Evolutionary conservation across 1,140 invertebrate species (phyloP).

Genomic region (Magallana angulata): DNA sequence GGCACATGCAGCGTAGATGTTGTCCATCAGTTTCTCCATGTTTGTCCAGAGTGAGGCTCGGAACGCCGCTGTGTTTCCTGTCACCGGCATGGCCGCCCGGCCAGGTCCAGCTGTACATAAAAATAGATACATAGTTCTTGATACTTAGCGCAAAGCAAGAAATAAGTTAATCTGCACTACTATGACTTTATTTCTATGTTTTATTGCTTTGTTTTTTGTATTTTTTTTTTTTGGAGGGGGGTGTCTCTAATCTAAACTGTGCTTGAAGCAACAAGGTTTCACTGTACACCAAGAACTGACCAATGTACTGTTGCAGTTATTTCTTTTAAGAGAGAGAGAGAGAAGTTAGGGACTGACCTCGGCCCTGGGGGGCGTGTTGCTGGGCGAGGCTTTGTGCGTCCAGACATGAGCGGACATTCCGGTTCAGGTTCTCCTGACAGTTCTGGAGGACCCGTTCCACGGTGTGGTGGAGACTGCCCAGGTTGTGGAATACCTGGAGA

Average conservation of each 20-base stretch:
- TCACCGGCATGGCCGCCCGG: conserved; percentile 84
- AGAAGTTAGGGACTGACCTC: conserved; percentile 12
- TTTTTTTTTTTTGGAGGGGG: too few relatives aligned
- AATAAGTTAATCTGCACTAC: too few relatives aligned
- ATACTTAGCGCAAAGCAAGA: too few relatives aligned
- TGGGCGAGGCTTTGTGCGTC: conserved; percentile 80
- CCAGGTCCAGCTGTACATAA: conserved; percentile 82
- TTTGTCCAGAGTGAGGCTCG: conserved; percentile 88
- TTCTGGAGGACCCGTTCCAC: conserved; percentile 82
- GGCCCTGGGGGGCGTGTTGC: conserved; percentile 48
- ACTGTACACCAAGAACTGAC: too few relatives aligned
- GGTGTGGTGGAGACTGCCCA: conserved; percentile 83
- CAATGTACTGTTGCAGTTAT: too few relatives aligned
- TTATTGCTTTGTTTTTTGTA: too few relatives aligned
- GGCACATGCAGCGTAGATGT: conserved; percentile 85
- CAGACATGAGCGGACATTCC: conserved; percentile 83
- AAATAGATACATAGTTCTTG: neutral
- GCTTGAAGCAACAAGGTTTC: too few relatives aligned
- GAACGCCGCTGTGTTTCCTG: conserved; percentile 86
- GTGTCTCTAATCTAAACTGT: too few relatives aligned
- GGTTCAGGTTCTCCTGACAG: conserved; percentile 82
- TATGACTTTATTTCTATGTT: too few relatives aligned
- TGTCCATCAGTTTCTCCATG: conserved; percentile 88
- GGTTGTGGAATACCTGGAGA: conserved; percentile 87
- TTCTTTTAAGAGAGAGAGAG: too few relatives aligned